Evolutionary conservation across 1,140 invertebrate genomes (phyloP).

Genomic region (Diploscapter pachys): DNA sequence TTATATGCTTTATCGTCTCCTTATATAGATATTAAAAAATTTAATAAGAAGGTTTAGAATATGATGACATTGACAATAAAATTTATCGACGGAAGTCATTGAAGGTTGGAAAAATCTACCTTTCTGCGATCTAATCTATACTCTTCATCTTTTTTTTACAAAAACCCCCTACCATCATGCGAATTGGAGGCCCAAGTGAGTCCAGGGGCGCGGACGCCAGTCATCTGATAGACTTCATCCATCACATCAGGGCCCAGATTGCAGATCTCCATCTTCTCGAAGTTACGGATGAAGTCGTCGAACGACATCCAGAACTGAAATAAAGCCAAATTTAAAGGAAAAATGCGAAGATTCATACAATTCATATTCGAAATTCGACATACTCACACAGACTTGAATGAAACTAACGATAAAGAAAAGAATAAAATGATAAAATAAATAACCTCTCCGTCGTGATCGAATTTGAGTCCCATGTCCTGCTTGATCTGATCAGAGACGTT

Average conservation of each 20-base stretch:
- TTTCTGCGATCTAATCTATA: conserved; percentile 4
- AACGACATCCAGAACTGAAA: conserved; percentile 59
- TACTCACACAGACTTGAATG: too few relatives aligned
- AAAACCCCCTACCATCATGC: conserved; percentile 67
- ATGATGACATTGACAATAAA: not conserved
- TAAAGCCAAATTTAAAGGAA: too few relatives aligned
- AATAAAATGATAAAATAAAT: too few relatives aligned
- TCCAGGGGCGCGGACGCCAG: conserved; percentile 50
- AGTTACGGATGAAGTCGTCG: conserved; percentile 61
- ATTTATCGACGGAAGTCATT: too few relatives aligned
- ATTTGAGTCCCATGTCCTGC: conserved; percentile 78
- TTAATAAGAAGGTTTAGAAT: not conserved
- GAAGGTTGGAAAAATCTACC: not conserved
- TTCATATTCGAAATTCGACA: too few relatives aligned
- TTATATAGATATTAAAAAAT: not conserved
- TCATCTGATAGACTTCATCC: conserved; percentile 65
- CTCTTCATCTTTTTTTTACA: conserved; percentile 10
- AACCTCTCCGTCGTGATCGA: conserved; percentile 86
- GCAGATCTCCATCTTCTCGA: conserved; percentile 79
- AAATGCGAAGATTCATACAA: too few relatives aligned
- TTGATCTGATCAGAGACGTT: conserved; percentile 86
- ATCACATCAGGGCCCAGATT: conserved; percentile 91
- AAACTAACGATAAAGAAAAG: conserved; percentile 63
- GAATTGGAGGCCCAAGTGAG: conserved; percentile 82
- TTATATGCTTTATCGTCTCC: not conserved